phyloP scores from a whole-genome alignment of 2,113 vertebrate species.

The Sturnira hondurensis region DNA sequence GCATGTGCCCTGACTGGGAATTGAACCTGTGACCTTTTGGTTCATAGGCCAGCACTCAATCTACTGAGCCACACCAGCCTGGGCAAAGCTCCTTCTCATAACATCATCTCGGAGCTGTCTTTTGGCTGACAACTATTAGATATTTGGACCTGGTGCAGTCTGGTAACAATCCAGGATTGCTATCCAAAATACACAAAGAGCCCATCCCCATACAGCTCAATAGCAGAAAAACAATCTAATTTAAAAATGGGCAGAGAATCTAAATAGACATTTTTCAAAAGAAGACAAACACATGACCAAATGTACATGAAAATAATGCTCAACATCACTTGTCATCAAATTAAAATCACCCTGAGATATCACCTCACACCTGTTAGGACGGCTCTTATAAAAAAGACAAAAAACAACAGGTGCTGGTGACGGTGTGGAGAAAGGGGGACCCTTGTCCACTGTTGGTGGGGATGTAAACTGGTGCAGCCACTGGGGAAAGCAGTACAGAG shows the following conservation, averaged over 20 bases:
- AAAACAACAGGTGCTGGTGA: not conserved
- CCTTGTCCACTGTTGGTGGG: not conserved
- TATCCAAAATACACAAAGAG: not conserved
- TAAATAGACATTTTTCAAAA: not conserved
- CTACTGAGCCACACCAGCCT: too few relatives aligned
- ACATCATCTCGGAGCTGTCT: not conserved
- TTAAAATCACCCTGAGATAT: not conserved
- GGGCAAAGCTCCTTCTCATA: not conserved
- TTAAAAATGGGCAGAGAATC: not conserved
- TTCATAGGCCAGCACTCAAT: too few relatives aligned
- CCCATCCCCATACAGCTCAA: not conserved
- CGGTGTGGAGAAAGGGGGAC: not conserved
- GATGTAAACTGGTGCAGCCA: not conserved
- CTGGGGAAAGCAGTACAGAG: not conserved
- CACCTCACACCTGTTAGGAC: not conserved
- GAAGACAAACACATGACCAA: not conserved
- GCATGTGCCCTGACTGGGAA: too few relatives aligned
- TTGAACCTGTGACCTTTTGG: too few relatives aligned
- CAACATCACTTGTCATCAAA: not conserved
- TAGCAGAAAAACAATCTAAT: not conserved
- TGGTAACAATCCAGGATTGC: not conserved
- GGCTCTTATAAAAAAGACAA: not conserved
- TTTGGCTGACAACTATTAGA: not conserved
- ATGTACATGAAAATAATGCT: not conserved
- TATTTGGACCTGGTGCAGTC: not conserved